These are phyloP conservation scores for Diarsia mendica DNA, from an alignment of 2,888 invertebrate genomes.

Conservation along the genomic window DNA sequence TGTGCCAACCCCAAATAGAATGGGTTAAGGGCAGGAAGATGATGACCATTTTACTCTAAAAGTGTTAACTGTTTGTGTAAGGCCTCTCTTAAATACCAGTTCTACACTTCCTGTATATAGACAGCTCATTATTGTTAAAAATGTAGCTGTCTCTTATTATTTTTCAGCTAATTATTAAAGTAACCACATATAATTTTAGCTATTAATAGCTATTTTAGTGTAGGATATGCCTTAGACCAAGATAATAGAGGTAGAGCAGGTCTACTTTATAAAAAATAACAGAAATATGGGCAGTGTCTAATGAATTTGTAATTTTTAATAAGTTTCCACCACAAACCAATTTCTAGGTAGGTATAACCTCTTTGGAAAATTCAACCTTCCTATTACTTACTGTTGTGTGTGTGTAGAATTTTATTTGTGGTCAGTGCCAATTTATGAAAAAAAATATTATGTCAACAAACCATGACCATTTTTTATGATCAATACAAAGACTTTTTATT, in stretches of 20 bases:
- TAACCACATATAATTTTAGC: too few species aligned
- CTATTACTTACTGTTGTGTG: too few species aligned
- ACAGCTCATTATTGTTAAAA: too few species aligned
- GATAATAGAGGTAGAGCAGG: neutral
- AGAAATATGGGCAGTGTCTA: neutral
- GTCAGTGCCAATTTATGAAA: constrained; percentile 6
- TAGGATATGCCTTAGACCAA: neutral
- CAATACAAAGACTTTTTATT: neutral
- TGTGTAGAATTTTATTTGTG: constrained; percentile 1
- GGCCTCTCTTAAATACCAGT: too few species aligned
- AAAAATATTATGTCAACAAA: constrained; percentile 35
- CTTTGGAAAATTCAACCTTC: neutral
- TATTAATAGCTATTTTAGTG: neutral
- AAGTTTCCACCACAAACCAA: neutral
- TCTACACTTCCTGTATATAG: too few species aligned
- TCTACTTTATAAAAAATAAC: neutral
- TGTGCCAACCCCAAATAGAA: too few species aligned
- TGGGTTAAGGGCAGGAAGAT: too few species aligned
- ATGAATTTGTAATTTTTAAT: too few species aligned
- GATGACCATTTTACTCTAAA: too few species aligned
- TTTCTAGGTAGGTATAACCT: neutral
- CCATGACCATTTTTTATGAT: neutral
- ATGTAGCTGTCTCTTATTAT: too few species aligned
- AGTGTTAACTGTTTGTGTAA: too few species aligned
- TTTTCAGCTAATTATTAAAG: too few species aligned